Percentiles rank a stretch among this genome's conserved stretches.
Conservation (phyloP, 2,797 vertebrate species). For the Oreortyx pictus region DNA sequence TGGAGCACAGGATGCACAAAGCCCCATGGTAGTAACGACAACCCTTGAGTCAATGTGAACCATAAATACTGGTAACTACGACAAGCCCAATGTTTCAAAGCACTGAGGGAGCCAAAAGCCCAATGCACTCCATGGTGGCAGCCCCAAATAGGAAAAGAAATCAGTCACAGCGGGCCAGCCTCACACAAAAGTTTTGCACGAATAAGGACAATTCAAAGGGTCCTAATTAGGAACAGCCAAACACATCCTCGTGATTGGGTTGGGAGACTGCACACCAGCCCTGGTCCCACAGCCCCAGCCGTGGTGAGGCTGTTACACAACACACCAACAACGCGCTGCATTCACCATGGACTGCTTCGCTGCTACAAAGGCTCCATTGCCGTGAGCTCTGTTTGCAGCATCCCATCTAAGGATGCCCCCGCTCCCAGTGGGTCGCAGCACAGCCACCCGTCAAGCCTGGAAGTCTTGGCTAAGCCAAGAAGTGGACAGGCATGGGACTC, state of each 20-base stretch:
- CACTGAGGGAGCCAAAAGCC: background rate
- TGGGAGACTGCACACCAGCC: background rate
- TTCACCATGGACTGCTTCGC: slow-evolving; percentile 12
- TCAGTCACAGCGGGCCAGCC: background rate
- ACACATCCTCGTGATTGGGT: background rate
- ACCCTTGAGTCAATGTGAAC: background rate
- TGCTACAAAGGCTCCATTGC: slow-evolving; percentile 40
- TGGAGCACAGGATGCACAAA: background rate
- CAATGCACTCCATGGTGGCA: background rate
- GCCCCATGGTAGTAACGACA: background rate
- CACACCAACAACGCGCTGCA: background rate
- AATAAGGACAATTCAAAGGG: background rate
- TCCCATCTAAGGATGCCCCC: background rate
- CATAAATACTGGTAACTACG: background rate
- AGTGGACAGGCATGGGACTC: background rate
- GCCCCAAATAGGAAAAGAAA: background rate
- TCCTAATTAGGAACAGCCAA: background rate
- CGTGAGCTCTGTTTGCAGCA: slow-evolving; percentile 10
- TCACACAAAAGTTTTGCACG: background rate
- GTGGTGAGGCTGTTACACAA: slow-evolving; percentile 38
- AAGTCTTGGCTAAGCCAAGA: background rate
- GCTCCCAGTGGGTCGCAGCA: background rate
- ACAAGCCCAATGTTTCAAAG: background rate
- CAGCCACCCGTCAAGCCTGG: background rate
- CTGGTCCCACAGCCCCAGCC: background rate